These are phyloP conservation scores for Aphidius gifuensis DNA, from an alignment of 1,140 invertebrate genomes.

Conservation along the genomic window DNA sequence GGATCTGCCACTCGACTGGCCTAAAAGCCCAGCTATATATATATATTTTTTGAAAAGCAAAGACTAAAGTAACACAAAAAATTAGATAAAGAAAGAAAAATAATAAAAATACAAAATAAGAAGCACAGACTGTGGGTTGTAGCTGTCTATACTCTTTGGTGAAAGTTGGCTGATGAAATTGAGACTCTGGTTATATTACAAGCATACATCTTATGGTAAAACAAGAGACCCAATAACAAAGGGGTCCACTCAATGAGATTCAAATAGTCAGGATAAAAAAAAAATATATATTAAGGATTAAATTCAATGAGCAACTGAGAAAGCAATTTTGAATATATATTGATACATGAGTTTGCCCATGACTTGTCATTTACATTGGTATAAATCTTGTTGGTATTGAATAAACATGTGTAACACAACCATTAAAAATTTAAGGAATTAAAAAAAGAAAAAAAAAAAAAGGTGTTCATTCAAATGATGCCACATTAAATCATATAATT, in stretches of 20 bases:
- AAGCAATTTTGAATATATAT: no score
- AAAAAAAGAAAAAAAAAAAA: no score
- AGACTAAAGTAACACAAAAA: conserved; percentile 1
- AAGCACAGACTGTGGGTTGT: background rate
- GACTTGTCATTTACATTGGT: conserved; percentile 4
- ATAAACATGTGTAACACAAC: conserved; percentile 4
- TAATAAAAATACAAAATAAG: conserved; percentile 1
- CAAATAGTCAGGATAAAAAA: background rate
- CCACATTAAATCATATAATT: no score
- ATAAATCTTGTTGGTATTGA: background rate
- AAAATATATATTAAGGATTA: background rate
- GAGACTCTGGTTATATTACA: conserved; percentile 8
- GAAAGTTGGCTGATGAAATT: conserved; percentile 21
- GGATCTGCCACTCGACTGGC: conserved; percentile 12
- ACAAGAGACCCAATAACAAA: background rate
- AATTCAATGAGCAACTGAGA: no score
- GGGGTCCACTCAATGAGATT: background rate
- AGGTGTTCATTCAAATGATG: no score
- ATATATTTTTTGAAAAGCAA: background rate
- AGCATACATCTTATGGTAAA: background rate
- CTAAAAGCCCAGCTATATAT: conserved; percentile 19
- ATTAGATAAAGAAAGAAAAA: background rate
- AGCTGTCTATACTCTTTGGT: background rate
- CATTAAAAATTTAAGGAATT: background rate
- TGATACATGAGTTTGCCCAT: background rate